Conservation (phyloP, 2,113 vertebrate genomes). For the Protobothrops mucrosquamatus region DNA sequence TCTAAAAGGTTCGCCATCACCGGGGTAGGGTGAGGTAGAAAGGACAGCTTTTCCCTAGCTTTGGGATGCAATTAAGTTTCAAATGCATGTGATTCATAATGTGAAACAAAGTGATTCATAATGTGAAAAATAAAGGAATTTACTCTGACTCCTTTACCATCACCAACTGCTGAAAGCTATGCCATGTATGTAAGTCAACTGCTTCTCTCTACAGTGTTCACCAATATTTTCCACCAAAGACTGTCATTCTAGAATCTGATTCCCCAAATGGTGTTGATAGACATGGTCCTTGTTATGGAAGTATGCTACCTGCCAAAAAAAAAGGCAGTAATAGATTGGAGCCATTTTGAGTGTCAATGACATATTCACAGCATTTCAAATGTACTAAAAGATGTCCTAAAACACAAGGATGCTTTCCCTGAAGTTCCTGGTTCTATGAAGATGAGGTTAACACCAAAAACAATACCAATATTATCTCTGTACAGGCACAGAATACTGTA, state of each 20-base stretch:
- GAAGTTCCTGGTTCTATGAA: neutral
- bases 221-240: neutral
- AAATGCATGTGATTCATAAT: neutral
- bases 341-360: neutral
- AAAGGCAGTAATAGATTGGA: neutral
- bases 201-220: neutral
- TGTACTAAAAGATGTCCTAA: neutral
- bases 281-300: neutral
- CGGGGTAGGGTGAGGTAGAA: neutral
- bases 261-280: neutral
- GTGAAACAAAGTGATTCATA: neutral
- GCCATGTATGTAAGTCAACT: neutral
- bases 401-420: neutral
- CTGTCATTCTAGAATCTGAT: neutral
- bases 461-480: constrained; percentile 14
- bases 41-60: neutral
- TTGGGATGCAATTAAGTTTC: neutral
- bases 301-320: neutral
- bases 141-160: neutral
- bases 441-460: neutral
- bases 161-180: neutral
- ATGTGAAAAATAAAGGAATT: neutral
- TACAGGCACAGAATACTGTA: constrained; percentile 25
- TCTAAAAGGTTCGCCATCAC: too few relatives aligned
- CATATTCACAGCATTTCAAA: neutral